A percentile compares a stretch with the other conserved stretches of the same genome.
phyloP scores from a whole-genome alignment of 2,113 vertebrate genomes.

The Emydura subglobosa region DNA sequence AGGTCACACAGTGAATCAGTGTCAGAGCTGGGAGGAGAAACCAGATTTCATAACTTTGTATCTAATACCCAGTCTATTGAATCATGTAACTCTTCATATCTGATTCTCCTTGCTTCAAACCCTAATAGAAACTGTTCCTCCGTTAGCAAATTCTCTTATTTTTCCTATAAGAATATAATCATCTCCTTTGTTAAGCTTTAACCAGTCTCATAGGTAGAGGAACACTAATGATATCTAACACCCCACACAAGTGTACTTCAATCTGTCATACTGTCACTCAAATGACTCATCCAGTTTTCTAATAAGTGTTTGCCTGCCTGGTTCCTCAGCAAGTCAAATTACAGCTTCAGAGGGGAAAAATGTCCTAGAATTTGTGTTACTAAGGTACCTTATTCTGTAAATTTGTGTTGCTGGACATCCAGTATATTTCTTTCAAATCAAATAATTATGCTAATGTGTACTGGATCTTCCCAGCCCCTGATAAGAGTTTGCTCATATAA shows the following conservation, averaged over 20 bases:
- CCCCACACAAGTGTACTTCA: neutral
- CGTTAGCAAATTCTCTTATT: neutral
- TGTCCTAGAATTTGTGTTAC: neutral
- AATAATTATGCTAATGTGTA: neutral
- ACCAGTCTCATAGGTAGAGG: neutral
- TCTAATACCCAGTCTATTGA: fast-evolving
- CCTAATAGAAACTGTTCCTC: neutral
- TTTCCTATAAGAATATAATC: neutral
- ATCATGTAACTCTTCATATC: neutral
- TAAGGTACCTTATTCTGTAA: neutral
- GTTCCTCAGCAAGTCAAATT: neutral
- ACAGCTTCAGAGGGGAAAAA: neutral
- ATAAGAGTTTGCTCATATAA: neutral
- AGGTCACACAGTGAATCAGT: neutral
- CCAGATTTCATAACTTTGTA: neutral
- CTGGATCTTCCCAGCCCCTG: neutral
- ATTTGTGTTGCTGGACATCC: neutral
- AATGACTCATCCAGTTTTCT: constrained; percentile 17
- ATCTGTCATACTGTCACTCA: neutral
- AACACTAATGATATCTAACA: neutral
- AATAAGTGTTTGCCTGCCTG: neutral
- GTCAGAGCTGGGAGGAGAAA: fast-evolving
- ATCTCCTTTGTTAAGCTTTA: neutral
- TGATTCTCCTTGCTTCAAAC: neutral
- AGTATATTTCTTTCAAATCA: neutral